Evolutionary conservation across 64 coral and sea anemone genomes (phyloP).

Genomic region (Platygyra sinensis): DNA sequence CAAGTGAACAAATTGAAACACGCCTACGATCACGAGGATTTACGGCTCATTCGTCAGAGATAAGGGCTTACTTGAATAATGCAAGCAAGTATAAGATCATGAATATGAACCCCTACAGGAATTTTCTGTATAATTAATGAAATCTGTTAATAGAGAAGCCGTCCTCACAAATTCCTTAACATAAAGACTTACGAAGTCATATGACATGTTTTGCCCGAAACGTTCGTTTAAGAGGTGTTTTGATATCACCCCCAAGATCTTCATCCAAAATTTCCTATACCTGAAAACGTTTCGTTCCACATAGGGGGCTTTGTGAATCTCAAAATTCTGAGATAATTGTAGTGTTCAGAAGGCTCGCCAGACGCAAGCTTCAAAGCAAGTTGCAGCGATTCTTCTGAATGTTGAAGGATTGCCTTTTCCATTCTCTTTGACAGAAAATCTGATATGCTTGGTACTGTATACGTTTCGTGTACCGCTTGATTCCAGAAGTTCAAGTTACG

Average conservation of each 20-base stretch:
- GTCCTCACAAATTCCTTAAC: too few relatives aligned
- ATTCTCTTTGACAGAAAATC: slow-evolving; percentile 60
- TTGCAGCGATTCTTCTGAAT: slow-evolving; percentile 21
- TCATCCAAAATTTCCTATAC: slow-evolving; percentile 17
- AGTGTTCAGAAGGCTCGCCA: not conserved
- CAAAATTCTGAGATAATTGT: slow-evolving; percentile 1
- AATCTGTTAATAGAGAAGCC: too few relatives aligned
- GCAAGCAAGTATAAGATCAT: too few relatives aligned
- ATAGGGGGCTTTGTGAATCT: slow-evolving; percentile 38
- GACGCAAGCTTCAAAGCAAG: slow-evolving; percentile 18
- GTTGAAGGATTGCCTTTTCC: slow-evolving; percentile 23
- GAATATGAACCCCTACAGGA: too few relatives aligned
- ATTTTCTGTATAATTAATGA: too few relatives aligned
- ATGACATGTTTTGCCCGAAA: too few relatives aligned
- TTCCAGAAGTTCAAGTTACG: slow-evolving; percentile 34
- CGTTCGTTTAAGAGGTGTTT: too few relatives aligned
- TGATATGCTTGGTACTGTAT: slow-evolving; percentile 29
- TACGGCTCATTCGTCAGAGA: too few relatives aligned
- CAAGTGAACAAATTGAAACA: too few relatives aligned
- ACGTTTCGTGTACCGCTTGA: slow-evolving; percentile 12
- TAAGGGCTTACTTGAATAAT: too few relatives aligned
- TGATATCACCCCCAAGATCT: not conserved
- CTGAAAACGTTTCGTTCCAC: slow-evolving; percentile 20
- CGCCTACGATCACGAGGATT: too few relatives aligned
- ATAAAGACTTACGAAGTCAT: too few relatives aligned